Conservation (phyloP, 2,888 invertebrate species). For the Leucoptera coffeella region DNA sequence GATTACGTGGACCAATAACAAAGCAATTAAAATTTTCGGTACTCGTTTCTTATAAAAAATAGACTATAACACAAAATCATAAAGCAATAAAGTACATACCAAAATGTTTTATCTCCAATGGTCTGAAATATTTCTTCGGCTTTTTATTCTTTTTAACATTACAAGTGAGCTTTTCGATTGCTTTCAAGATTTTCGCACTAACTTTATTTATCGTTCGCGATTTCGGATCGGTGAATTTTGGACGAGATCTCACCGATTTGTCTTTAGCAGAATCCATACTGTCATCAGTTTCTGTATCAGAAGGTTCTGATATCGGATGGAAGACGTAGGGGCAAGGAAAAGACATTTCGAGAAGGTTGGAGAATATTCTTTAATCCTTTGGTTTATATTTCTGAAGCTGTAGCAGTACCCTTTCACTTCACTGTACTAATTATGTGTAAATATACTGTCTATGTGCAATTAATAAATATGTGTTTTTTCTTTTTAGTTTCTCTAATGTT, state of each 20-base stretch:
- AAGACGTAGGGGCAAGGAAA: conserved; percentile 42
- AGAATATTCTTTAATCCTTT: neutral
- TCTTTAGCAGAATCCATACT: conserved; percentile 32
- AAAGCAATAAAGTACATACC: too few relatives aligned
- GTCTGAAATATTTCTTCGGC: too few relatives aligned
- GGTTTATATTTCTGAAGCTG: neutral
- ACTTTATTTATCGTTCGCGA: conserved; percentile 44
- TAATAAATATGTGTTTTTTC: too few relatives aligned
- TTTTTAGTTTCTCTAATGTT: too few relatives aligned
- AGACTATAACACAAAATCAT: neutral
- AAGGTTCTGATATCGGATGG: conserved; percentile 37
- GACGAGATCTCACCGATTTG: conserved; percentile 24
- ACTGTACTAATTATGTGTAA: too few relatives aligned
- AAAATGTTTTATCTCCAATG: too few relatives aligned
- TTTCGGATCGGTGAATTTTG: conserved; percentile 38
- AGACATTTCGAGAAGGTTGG: too few relatives aligned
- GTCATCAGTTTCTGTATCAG: conserved; percentile 40
- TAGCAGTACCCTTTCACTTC: neutral
- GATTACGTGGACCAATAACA: too few relatives aligned
- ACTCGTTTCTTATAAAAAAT: too few relatives aligned
- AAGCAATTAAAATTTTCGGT: too few relatives aligned
- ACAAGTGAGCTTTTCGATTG: conserved; percentile 37
- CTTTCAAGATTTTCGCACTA: conserved; percentile 39
- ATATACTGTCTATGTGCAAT: too few relatives aligned
- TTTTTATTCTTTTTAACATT: conserved; percentile 28